Evolutionary conservation across 2,113 vertebrate genomes (phyloP).

Genomic region (Cebus imitator): DNA sequence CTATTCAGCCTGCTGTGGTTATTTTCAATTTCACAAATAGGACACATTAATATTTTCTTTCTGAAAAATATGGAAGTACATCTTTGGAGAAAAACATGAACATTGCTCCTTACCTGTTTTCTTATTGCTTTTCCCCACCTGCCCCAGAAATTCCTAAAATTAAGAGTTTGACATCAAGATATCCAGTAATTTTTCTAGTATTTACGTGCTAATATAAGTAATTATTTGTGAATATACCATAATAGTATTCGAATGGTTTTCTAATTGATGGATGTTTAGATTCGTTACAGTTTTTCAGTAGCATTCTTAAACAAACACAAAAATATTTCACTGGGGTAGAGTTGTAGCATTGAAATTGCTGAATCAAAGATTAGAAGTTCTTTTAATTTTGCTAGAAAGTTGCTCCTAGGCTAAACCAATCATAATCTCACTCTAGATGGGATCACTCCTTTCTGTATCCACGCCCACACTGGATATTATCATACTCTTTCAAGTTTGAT

Average conservation of each 20-base stretch:
- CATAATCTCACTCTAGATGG: background rate
- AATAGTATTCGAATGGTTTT: background rate
- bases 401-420: background rate
- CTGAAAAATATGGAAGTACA: background rate
- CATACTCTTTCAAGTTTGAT: background rate
- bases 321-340: background rate
- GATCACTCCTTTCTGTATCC: background rate
- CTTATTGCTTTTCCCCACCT: background rate
- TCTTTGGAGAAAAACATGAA: background rate
- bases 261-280: background rate
- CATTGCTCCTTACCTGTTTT: background rate
- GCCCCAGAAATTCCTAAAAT: background rate
- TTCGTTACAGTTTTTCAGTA: background rate
- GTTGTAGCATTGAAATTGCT: background rate
- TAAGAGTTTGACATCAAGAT: background rate
- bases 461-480: background rate
- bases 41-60: background rate
- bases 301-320: background rate
- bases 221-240: background rate
- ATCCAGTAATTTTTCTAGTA: background rate
- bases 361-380: background rate
- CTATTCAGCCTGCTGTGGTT: background rate
- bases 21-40: constrained; percentile 20
- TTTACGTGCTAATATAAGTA: background rate
- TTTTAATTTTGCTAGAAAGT: background rate